A percentile compares a stretch with the other conserved stretches of the same genome.
Conservation (phyloP, 2,113 vertebrate genomes). For the Heptranchias perlo region DNA sequence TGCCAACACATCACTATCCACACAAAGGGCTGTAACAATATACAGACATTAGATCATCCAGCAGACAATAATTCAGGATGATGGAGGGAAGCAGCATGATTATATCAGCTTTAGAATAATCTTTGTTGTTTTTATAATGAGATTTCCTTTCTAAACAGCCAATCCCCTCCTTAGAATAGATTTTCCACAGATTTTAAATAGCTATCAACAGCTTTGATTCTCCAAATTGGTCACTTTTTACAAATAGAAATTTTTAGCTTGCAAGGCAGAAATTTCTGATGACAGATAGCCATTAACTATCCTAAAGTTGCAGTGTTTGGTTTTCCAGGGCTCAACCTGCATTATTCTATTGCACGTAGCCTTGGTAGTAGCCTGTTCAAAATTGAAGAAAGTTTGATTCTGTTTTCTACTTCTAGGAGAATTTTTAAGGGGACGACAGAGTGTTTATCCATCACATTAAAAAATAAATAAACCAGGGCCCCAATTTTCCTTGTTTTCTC, state of each 20-base stretch:
- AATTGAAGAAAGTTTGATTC: background rate
- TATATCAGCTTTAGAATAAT: background rate
- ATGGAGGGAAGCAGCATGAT: background rate
- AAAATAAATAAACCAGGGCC: background rate
- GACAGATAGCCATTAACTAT: background rate
- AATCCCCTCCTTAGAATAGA: background rate
- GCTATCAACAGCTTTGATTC: background rate
- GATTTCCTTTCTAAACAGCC: background rate
- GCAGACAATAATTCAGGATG: background rate
- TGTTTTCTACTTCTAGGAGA: background rate
- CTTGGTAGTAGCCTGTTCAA: background rate
- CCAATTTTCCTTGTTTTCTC: background rate
- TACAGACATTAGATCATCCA: background rate
- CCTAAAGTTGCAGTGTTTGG: background rate
- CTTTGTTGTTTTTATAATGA: background rate
- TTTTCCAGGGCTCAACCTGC: background rate
- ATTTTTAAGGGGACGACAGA: background rate
- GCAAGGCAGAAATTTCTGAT: background rate
- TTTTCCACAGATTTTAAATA: too few species aligned
- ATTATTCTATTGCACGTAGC: background rate
- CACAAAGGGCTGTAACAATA: background rate
- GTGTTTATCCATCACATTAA: background rate
- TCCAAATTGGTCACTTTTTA: background rate
- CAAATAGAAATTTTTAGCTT: background rate
- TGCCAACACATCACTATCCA: background rate